A percentile compares a stretch with the other conserved stretches of the same genome.
phyloP scores from a whole-genome alignment of 2,888 invertebrate genomes.

The Meiosimyza decipiens region DNA sequence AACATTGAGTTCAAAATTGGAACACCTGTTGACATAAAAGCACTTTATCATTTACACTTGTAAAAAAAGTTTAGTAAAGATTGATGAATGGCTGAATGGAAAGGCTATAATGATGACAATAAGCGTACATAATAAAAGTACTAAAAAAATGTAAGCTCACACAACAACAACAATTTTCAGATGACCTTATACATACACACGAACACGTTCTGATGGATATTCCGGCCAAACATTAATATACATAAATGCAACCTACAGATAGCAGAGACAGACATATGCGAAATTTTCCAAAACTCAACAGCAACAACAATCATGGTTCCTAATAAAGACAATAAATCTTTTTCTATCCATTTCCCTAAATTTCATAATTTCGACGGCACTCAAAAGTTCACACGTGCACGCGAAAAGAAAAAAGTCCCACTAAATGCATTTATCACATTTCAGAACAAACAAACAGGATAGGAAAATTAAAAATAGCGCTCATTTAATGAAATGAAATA shows the following conservation, averaged over 20 bases:
- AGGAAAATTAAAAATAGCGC: too few relatives aligned
- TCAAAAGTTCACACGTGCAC: too few relatives aligned
- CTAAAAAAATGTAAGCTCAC: too few relatives aligned
- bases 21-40: too few relatives aligned
- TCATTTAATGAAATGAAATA: not conserved
- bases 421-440: slow-evolving; percentile 6
- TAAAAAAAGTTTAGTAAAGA: slow-evolving; percentile 12
- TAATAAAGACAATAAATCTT: slow-evolving; percentile 7
- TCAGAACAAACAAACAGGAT: too few relatives aligned
- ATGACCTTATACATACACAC: not conserved
- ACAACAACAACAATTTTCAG: too few relatives aligned
- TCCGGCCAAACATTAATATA: not conserved
- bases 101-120: too few relatives aligned
- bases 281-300: too few relatives aligned
- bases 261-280: not conserved
- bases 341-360: not conserved
- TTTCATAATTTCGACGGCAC: not conserved
- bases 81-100: slow-evolving; percentile 2
- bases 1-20: too few relatives aligned
- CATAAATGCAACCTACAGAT: not conserved
- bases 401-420: too few relatives aligned
- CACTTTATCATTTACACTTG: slow-evolving; percentile 8
- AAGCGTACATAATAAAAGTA: too few relatives aligned
- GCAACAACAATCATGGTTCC: not conserved
- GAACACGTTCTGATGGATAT: not conserved